These are phyloP conservation scores for Paraplagusia blochii DNA, from an alignment of 2,113 vertebrate genomes.

Conservation along the genomic window DNA sequence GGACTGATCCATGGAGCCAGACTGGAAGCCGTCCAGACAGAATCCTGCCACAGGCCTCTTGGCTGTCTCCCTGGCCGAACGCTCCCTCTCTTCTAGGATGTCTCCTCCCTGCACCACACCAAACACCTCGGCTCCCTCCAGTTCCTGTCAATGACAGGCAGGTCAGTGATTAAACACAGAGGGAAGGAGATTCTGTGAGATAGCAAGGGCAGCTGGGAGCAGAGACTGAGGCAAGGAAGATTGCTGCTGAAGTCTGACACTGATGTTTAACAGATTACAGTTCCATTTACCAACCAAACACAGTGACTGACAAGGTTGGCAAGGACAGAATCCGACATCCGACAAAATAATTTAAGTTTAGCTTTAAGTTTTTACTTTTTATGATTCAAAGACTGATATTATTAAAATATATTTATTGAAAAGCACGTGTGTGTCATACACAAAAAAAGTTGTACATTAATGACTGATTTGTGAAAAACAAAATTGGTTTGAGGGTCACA, in stretches of 20 bases:
- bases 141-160: slow-evolving; percentile 73
- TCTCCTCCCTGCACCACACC: slow-evolving; percentile 94
- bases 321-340: neutral
- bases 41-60: slow-evolving; percentile 94
- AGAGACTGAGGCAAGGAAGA: neutral
- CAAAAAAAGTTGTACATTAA: no score
- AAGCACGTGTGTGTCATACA: no score
- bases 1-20: slow-evolving; percentile 69
- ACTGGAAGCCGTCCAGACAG: slow-evolving; percentile 90
- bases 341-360: no score
- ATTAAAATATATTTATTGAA: no score
- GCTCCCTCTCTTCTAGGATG: slow-evolving; percentile 86
- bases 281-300: neutral
- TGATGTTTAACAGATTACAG: neutral
- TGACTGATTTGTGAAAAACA: no score
- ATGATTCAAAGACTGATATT: no score
- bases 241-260: neutral
- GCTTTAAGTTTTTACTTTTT: no score
- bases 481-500: neutral
- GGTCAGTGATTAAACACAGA: slow-evolving; percentile 7
- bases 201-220: neutral
- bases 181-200: neutral
- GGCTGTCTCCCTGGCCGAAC: slow-evolving; percentile 90
- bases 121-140: slow-evolving; percentile 81
- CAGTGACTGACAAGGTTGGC: neutral